A percentile compares a stretch with the other conserved stretches of the same genome.
These are phyloP conservation scores for Pegea sp. DNA, from an alignment of 23 tunicate genomes.

Conservation along the genomic window DNA sequence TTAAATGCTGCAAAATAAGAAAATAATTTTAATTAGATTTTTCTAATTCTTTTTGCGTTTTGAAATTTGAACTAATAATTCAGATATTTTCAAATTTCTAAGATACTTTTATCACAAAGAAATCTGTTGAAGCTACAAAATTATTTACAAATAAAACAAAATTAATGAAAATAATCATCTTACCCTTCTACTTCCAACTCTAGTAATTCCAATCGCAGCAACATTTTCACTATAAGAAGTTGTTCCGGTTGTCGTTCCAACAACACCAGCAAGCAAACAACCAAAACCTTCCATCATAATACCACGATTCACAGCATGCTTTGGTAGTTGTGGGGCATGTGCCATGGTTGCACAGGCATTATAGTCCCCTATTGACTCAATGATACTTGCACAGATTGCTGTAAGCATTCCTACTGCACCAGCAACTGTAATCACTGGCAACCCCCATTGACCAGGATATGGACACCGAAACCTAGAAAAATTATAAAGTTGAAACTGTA, in stretches of 20 bases:
- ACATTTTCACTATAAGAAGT: slow-evolving; percentile 81
- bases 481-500: background rate
- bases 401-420: slow-evolving; percentile 75
- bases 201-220: slow-evolving; percentile 64
- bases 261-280: slow-evolving; percentile 37
- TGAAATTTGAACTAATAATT: too few species aligned
- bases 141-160: too few species aligned
- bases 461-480: slow-evolving; percentile 65
- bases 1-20: too few species aligned
- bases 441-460: slow-evolving; percentile 95
- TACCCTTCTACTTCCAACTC: slow-evolving; percentile 83
- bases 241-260: slow-evolving; percentile 72
- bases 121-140: too few species aligned
- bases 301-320: slow-evolving; percentile 79
- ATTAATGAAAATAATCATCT: background rate
- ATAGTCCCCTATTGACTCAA: slow-evolving; percentile 91
- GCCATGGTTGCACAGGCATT: slow-evolving; percentile 75
- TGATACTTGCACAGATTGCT: slow-evolving; percentile 50
- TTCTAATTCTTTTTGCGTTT: too few species aligned
- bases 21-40: too few species aligned
- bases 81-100: too few species aligned
- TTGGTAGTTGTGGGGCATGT: slow-evolving; percentile 60
- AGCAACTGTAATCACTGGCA: slow-evolving; percentile 57
- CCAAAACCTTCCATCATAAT: slow-evolving; percentile 82
- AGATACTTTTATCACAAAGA: too few species aligned